Evolutionary conservation across 2,113 vertebrate genomes (phyloP), one percentile per base, ranked within the genome.

Genomic region (Etheostoma spectabile): DNA sequence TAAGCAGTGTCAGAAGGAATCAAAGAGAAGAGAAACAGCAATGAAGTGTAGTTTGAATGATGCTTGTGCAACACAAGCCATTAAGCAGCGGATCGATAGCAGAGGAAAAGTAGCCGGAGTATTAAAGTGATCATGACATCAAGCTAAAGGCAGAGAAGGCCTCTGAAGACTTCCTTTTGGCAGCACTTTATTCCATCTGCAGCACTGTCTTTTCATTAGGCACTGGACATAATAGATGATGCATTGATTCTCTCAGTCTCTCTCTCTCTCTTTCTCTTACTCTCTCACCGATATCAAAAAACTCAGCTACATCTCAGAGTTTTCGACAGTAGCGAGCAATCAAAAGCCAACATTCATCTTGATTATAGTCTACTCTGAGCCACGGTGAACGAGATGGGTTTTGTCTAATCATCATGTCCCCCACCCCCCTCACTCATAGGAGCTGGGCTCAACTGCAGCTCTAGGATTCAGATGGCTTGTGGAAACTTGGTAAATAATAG

Each of bases 61-160:
- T 83, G 84, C 61, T 81, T 84, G 87, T 74, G 84, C 55, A 86
- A 73, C 66, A 30, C 87, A 88, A 89, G 78, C 80, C 76, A 92
- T 92, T 91, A 90, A 89, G 76, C 82, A n/a, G 53, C 0, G 30
- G 80, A 85, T 93, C 90, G 84, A 93, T 91, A 91, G 61, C 3
- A 61, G 85, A 85, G 82, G 90, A 93, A 88, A 87, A 87, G 88
- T 63, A 86, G 84, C 21, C 80, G n/a, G 75, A 82, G 90, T 92
- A 88, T 89, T 87, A 88, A 91, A 91, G 69, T 82, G 80, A 89
- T 93, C 85, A 86, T 85, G 90, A 92, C 91, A 92, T 91, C 82
- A 80, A 72, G 82, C 85, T 84, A 71, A 88, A 85, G 80, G 87
- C 86, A 86, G 68, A 77, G 65, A 81, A n/a, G 66, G 77, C 86